phyloP scores from a whole-genome alignment of 2,797 vertebrate genomes.

The Harpagifer antarcticus region DNA sequence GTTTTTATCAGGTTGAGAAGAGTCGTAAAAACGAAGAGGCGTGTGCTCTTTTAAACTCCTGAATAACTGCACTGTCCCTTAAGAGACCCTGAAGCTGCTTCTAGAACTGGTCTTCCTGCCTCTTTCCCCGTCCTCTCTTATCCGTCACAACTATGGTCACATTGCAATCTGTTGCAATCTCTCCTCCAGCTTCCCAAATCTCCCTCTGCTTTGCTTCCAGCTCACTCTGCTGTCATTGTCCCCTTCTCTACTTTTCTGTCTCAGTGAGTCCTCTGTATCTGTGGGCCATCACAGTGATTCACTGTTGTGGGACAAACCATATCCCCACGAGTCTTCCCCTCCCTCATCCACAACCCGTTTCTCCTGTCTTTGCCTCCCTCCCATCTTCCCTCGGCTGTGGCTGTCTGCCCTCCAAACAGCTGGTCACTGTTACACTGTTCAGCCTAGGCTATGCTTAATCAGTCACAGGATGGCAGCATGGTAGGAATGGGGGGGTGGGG shows the following conservation, averaged over 20 bases:
- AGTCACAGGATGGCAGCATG: slow-evolving; percentile 62
- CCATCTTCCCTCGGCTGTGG: slow-evolving; percentile 45
- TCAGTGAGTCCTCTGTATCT: slow-evolving; percentile 41
- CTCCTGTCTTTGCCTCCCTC: slow-evolving; percentile 24
- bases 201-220: slow-evolving; percentile 26
- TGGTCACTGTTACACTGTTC: slow-evolving; percentile 66
- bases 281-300: slow-evolving; percentile 49
- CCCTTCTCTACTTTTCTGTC: slow-evolving; percentile 32
- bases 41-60: slow-evolving; percentile 57
- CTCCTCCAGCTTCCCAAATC: slow-evolving; percentile 35
- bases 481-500: slow-evolving; percentile 42
- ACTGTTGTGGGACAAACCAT: slow-evolving; percentile 47
- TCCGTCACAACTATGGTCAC: slow-evolving; percentile 49
- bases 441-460: slow-evolving; percentile 64
- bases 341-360: slow-evolving; percentile 18
- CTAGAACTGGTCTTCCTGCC: slow-evolving; percentile 17
- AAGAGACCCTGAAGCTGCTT: slow-evolving; percentile 13
- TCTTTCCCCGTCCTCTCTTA: slow-evolving; percentile 13
- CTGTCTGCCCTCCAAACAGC: slow-evolving; percentile 63
- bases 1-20: slow-evolving; percentile 63
- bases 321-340: slow-evolving; percentile 32
- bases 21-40: slow-evolving; percentile 51
- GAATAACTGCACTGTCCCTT: slow-evolving; percentile 33
- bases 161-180: slow-evolving; percentile 56
- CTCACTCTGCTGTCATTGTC: slow-evolving; percentile 39